These are phyloP conservation scores for Diadophis punctatus DNA, from an alignment of 2,113 vertebrate genomes.

Conservation along the genomic window DNA sequence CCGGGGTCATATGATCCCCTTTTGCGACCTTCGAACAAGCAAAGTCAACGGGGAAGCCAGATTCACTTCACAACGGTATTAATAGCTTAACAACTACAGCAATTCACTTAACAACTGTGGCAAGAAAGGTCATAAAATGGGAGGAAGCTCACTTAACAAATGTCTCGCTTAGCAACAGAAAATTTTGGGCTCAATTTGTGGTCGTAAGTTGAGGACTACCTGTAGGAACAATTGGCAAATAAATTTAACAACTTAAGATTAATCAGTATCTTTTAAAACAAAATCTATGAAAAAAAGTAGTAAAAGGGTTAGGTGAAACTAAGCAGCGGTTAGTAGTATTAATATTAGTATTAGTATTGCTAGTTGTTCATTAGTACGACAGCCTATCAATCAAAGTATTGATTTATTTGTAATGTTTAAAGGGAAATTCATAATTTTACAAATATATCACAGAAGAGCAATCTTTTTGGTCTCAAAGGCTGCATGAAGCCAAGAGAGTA, in stretches of 20 bases:
- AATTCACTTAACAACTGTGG: neutral
- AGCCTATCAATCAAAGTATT: constrained; percentile 20
- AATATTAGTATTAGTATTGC: neutral
- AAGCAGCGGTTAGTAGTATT: neutral
- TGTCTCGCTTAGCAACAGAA: neutral
- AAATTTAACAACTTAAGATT: neutral
- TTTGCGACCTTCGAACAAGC: neutral
- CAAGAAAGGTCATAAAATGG: neutral
- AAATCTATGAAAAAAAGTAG: neutral
- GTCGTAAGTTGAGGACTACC: neutral
- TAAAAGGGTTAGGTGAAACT: neutral
- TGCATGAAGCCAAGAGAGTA: constrained; percentile 8
- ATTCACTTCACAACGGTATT: neutral
- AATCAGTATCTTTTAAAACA: neutral
- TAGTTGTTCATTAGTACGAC: neutral
- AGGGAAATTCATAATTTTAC: constrained; percentile 11
- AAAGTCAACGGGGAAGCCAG: neutral
- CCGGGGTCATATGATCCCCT: neutral
- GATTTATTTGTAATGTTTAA: constrained; percentile 10
- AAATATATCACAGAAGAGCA: constrained; percentile 35
- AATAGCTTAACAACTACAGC: neutral
- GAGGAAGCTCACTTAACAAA: neutral
- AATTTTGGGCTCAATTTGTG: neutral
- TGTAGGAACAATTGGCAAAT: neutral
- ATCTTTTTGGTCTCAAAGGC: constrained; percentile 29